Evolutionary conservation across 2,113 vertebrate genomes (phyloP), one percentile per base, ranked within the genome.

Genomic region (Salvelinus alpinus): DNA sequence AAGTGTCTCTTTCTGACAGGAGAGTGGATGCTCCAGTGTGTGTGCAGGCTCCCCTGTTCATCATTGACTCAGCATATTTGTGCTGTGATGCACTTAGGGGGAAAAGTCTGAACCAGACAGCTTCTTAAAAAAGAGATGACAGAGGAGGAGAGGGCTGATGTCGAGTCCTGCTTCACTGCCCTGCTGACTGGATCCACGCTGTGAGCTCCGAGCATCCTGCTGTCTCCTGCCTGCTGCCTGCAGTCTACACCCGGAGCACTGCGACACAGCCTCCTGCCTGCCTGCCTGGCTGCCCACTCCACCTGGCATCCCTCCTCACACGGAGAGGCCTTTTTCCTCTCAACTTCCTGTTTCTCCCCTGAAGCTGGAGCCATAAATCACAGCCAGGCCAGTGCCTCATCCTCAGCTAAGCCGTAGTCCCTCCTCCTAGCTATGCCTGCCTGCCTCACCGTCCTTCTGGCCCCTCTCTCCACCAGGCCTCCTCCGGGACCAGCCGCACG

Each of bases 41-140:
- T 57, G 18, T 20, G 54, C 13, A 7, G 74, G 71, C 69, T 57
- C 77, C 71, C 70, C 73, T 12, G 72, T 29, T 87, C 85, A 82
- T 83, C 85, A 87, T 85, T 78, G 78, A 79, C 80, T 92, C 87
- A 89, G 83, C 86, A 89, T 68, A 85, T 84, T 71, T n/a, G 48
- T 78, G 72, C 29, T 54, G 59, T 31, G 77, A 74, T 78, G 84
- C 75, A 83, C 73, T 77, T 64, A 75, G 70, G 71, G 76, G 79
- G 81, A 77, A 82, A 78, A 83, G 77, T 71, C 78, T 90, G 79
- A 84, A 88, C 87, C 86, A 89, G 88, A 82, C 90, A 90, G 85
- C 75, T 78, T 83, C 85, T 84, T 92, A 88, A 91, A 89, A 22
- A 8, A 88, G 88, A 91, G 86, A 86, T 84, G 87, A 88, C 88